Base-by-base conservation (phyloP, 2,888 invertebrate genomes). In the Rhaphigaster nebulosa region DNA sequence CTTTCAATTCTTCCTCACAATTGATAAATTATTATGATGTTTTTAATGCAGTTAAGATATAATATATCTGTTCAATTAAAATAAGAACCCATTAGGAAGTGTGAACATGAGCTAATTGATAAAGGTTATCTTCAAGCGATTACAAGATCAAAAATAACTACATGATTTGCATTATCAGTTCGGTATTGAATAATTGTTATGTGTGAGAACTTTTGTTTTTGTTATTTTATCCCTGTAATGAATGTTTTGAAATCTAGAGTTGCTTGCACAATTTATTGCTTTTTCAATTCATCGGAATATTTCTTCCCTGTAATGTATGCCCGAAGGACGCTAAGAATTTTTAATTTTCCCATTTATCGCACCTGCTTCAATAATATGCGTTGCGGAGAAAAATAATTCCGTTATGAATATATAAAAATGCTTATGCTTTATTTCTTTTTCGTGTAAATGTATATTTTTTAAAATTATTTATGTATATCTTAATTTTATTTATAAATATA, bases 51-150 rank as follows among this genome's bases (percentile, higher is more conserved):
- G 70, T 76, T 76, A 38, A 76, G 70, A 76, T 76, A 76, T 0
- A 76, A 70, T 34, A 34, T 76, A 76, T 76, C 18, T 76, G 70
- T 76, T 38, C 70, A 76, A 76, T 76, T 76, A 76, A 76, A 76
- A 76, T 38, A 38, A 6, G 70, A 76, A 76, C 34, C 70, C 70
- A 76, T 76, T 76, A 76, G 34, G 45, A 84, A 84, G 84, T 84
- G 84, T 84, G 84, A 84, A 84, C 84, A 84, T 84, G n/a, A 45
- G 45, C 45, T 45, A 84, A 45, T 84, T 84, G 45, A 84, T 50
- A 45, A 84, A 84, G 84, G 84, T 84, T 84, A 84, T 84, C 84
- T 80, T 45, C 20, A 38, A 50, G 38, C 26, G 70, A 84, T 84
- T 84, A 84, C 26, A 50, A 50, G 84, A 50, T 84, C 84, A 84